phyloP scores from a whole-genome alignment of 2,113 vertebrate genomes.

The Gadus chalcogrammus region DNA sequence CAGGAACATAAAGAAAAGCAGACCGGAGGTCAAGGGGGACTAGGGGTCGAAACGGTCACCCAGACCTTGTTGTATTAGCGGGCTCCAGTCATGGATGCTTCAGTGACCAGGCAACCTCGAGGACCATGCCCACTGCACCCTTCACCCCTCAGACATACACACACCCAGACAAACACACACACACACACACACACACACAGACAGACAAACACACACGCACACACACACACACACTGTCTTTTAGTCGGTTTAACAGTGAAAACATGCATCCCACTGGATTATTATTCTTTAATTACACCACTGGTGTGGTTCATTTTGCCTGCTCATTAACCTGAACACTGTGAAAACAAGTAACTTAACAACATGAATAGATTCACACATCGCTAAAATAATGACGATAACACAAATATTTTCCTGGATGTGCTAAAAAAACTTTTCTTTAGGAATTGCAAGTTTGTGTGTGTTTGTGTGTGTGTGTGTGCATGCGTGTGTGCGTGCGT shows the following conservation, averaged over 20 bases:
- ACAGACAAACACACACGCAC: constrained; percentile 30
- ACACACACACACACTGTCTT: constrained; percentile 36
- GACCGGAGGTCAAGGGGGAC: constrained; percentile 58
- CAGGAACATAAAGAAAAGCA: constrained; percentile 50
- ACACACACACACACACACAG: constrained; percentile 37
- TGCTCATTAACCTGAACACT: constrained; percentile 7
- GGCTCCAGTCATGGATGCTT: constrained; percentile 55
- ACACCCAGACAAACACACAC: neutral
- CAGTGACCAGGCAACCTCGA: constrained; percentile 52
- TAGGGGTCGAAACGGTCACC: constrained; percentile 42
- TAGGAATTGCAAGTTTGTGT: too few species aligned
- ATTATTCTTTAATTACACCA: constrained; percentile 54
- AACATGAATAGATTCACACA: too few species aligned
- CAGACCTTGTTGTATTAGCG: constrained; percentile 49
- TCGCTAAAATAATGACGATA: neutral
- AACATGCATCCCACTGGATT: constrained; percentile 36
- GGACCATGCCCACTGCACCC: constrained; percentile 21
- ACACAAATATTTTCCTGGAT: neutral
- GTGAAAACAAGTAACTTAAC: too few species aligned
- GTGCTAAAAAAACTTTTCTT: neutral
- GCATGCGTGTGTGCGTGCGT: neutral
- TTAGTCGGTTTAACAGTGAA: neutral
- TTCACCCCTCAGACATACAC: neutral
- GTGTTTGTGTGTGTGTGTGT: too few species aligned
- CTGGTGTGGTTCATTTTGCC: constrained; percentile 31